Conservation (phyloP, 2,888 invertebrate species). For the Actias luna region DNA sequence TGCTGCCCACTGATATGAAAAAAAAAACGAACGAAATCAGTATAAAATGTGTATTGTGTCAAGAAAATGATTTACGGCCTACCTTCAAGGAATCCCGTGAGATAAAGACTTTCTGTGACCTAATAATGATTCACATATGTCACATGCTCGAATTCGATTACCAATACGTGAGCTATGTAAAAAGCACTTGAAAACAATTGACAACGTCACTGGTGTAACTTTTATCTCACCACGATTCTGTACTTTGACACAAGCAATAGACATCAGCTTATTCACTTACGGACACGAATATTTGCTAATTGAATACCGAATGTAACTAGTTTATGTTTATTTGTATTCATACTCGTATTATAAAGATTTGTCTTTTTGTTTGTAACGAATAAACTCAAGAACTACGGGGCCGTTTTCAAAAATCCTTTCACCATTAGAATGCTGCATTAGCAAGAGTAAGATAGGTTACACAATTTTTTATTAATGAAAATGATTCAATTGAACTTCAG, state of each 20-base stretch:
- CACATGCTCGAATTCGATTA: neutral
- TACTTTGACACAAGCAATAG: neutral
- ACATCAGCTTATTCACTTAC: neutral
- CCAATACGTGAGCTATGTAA: neutral
- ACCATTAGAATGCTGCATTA: no score
- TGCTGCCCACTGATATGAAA: no score
- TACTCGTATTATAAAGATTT: no score
- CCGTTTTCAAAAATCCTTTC: no score
- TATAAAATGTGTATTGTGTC: neutral
- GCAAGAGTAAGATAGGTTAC: no score
- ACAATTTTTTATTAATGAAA: no score
- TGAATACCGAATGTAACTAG: no score
- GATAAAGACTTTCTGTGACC: neutral
- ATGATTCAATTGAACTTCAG: no score
- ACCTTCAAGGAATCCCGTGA: neutral
- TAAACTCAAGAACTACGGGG: no score
- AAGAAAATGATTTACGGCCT: neutral
- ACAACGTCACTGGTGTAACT: neutral
- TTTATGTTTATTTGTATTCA: no score
- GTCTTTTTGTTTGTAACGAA: no score
- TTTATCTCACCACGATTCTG: conserved; percentile 1
- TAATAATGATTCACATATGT: neutral
- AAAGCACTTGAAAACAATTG: conserved; percentile 5
- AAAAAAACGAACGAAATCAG: no score
- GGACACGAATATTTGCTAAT: neutral